These are phyloP conservation scores for Parapsyche elsis DNA, from an alignment of 1,140 invertebrate species.

Conservation along the genomic window DNA sequence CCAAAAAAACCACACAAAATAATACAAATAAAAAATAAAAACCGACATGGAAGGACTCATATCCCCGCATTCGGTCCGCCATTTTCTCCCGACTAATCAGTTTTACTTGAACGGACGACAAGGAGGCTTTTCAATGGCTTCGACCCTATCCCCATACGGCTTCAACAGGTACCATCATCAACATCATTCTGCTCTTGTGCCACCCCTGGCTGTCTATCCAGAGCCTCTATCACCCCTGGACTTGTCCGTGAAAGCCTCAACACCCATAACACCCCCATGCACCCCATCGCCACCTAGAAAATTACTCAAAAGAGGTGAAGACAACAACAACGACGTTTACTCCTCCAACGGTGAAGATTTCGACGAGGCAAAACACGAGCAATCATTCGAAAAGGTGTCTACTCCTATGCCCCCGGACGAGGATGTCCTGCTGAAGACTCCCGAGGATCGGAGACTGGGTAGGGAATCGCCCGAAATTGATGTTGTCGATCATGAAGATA, in stretches of 20 bases:
- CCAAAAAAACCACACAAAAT: not conserved
- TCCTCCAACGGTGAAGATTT: constrained; percentile 60
- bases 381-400: constrained; percentile 56
- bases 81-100: constrained; percentile 48
- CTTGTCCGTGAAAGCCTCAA: constrained; percentile 66
- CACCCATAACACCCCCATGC: constrained; percentile 71
- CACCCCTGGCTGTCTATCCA: constrained; percentile 65
- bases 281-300: constrained; percentile 67
- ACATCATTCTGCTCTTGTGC: constrained; percentile 58
- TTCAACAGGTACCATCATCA: constrained; percentile 39
- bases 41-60: constrained; percentile 50
- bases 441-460: constrained; percentile 57
- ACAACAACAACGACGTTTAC: constrained; percentile 60
- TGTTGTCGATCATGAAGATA: constrained; percentile 63
- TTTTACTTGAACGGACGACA: constrained; percentile 49
- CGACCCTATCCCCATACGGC: not conserved
- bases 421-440: constrained; percentile 50
- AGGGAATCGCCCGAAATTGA: constrained; percentile 68
- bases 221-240: constrained; percentile 69
- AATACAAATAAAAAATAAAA: constrained; percentile 7
- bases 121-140: constrained; percentile 41
- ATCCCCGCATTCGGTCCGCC: constrained; percentile 42
- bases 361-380: constrained; percentile 57
- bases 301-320: constrained; percentile 57
- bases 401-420: constrained; percentile 18